These are phyloP conservation scores for Harpalus rufipes DNA, from an alignment of 2,888 invertebrate genomes.

Conservation along the genomic window DNA sequence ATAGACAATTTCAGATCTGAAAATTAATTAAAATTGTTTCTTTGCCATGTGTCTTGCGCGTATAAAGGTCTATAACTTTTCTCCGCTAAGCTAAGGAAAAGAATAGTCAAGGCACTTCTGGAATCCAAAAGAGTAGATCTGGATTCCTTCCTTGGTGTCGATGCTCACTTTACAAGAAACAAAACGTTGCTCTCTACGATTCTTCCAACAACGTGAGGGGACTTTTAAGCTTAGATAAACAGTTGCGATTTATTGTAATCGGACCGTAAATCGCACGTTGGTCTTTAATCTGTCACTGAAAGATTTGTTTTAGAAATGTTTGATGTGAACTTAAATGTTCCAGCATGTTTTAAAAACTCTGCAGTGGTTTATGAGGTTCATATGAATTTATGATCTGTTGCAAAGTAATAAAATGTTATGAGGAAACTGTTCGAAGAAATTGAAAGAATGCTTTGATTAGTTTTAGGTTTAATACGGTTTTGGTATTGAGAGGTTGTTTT, in stretches of 20 bases:
- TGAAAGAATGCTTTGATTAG: slow-evolving; percentile 34
- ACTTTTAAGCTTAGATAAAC: slow-evolving; percentile 27
- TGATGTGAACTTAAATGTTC: slow-evolving; percentile 34
- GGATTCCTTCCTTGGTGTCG: slow-evolving; percentile 46
- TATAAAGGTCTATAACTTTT: slow-evolving; percentile 17
- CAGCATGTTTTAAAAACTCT: slow-evolving; percentile 5
- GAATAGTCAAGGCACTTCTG: slow-evolving; percentile 14
- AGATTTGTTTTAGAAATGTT: slow-evolving; percentile 46
- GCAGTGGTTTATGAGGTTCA: slow-evolving; percentile 15
- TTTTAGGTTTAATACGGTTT: not conserved
- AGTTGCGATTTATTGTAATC: slow-evolving; percentile 44
- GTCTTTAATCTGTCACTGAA: slow-evolving; percentile 29
- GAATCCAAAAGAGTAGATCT: slow-evolving; percentile 46
- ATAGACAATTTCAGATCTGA: slow-evolving; percentile 7
- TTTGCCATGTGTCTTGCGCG: not conserved
- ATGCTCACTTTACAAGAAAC: slow-evolving; percentile 22
- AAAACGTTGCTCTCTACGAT: slow-evolving; percentile 4
- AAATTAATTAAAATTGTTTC: slow-evolving; percentile 50
- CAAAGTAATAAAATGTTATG: slow-evolving; percentile 19
- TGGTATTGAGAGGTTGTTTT: not conserved
- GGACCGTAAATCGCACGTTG: slow-evolving; percentile 21
- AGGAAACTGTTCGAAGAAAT: slow-evolving; percentile 13
- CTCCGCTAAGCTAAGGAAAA: slow-evolving; percentile 1
- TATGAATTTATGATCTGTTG: slow-evolving; percentile 40
- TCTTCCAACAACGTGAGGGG: slow-evolving; percentile 16